These are phyloP conservation scores for Elephantulus edwardii DNA, from an alignment of 2,113 vertebrate genomes.

Conservation along the genomic window DNA sequence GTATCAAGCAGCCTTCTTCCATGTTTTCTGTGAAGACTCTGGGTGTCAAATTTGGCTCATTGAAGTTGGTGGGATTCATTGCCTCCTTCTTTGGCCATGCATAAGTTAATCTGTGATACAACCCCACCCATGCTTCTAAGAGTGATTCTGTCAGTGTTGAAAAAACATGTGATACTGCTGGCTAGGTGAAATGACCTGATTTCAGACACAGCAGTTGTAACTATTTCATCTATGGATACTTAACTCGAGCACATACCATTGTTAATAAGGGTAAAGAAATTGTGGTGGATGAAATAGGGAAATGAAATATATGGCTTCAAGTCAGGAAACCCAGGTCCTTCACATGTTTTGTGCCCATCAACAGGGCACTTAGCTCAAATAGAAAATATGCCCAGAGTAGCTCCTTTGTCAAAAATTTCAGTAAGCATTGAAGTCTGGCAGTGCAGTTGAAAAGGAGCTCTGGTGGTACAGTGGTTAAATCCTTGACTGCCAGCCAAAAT, in stretches of 20 bases:
- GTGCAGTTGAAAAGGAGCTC: not conserved
- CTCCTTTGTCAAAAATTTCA: not conserved
- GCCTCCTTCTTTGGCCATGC: not conserved
- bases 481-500: not conserved
- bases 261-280: not conserved
- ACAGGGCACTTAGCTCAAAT: not conserved
- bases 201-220: conserved; percentile 54
- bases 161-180: conserved; percentile 59
- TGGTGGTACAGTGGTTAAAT: not conserved
- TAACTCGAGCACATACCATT: not conserved
- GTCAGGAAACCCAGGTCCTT: not conserved
- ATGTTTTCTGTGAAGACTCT: not conserved
- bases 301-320: not conserved
- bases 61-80: not conserved
- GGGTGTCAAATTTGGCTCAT: not conserved
- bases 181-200: conserved; percentile 73
- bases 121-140: conserved; percentile 47
- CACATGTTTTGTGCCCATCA: not conserved
- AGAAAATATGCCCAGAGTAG: not conserved
- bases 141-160: conserved; percentile 73
- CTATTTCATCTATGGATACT: not conserved
- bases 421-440: not conserved
- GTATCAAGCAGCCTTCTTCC: not conserved
- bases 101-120: conserved; percentile 21
- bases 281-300: not conserved